Evolutionary conservation across 92 coral and sea anemone species (phyloP), one percentile per base, ranked within the genome.

Genomic region (Parazoanthus atlanticus): DNA sequence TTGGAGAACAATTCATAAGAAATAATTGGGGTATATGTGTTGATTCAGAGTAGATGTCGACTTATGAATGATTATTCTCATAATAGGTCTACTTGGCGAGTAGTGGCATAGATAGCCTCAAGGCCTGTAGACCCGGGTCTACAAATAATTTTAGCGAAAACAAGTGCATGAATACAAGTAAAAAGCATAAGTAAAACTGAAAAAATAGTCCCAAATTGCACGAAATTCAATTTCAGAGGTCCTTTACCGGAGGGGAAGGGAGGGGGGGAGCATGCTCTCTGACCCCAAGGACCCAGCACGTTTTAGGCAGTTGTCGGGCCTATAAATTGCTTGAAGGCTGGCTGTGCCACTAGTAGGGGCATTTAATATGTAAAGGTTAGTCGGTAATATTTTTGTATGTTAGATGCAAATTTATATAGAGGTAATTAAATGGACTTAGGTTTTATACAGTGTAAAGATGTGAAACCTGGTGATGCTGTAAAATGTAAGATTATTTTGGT

Each of bases 301-400:
- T 15, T 52, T 52, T 15, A 52, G 58, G 11, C 58, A 52, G 26
- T 61, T 21, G 8, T 5, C 3, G 69, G 26, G 26, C 69, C 69
- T 23, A 61, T 7, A 61, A 61, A 6, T 15, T 61, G 8, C 26
- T 21, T 61, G 69, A 61, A 19, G 26, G 69, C 26, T 23, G 28
- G 1, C 19, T 52, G 2, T 49, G 67, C 26, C n/a, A 61, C 25
- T 5, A 17, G 30, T 19, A 33, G 79, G 26, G 26, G 26, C 43
- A 7, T 36, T 74, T 28, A 74, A n/a, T 10, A 19, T 36, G 49
- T 23, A 33, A 19, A 33, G 25, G n/a, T 23, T 74, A 34, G 47
- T 17, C 9, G 41, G 33, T 71, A 84, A 9, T 69, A 84, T 69
- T 84, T 84, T 84, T 84, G 78, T 70, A 84, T 69, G 67, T 47